These are phyloP conservation scores for Epinephelus fuscoguttatus DNA, from an alignment of 2,113 vertebrate species.

Conservation along the genomic window DNA sequence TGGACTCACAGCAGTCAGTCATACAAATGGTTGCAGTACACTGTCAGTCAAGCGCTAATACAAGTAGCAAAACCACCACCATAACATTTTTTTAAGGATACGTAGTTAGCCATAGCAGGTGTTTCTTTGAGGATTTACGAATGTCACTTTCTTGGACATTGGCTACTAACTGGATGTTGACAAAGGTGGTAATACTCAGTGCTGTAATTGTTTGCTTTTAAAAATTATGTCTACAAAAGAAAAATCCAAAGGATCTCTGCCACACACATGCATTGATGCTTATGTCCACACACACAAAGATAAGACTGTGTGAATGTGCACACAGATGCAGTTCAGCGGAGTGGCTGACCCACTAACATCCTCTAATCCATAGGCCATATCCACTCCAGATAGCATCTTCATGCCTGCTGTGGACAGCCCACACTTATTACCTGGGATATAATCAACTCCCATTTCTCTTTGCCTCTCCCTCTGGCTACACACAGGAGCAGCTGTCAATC, in stretches of 20 bases:
- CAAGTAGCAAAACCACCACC: background rate
- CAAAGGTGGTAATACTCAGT: background rate
- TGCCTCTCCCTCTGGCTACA: conserved; percentile 76
- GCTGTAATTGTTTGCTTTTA: background rate
- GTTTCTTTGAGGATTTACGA: background rate
- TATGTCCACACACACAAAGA: conserved; percentile 12
- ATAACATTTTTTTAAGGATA: background rate
- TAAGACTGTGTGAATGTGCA: conserved; percentile 11
- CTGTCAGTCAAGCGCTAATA: background rate
- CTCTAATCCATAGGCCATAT: conserved; percentile 71
- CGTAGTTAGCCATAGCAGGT: background rate
- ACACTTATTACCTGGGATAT: conserved; percentile 83
- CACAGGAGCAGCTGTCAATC: conserved; percentile 85
- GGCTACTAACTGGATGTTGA: background rate
- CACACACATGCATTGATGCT: background rate
- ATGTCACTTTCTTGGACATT: background rate
- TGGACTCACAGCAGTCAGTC: conserved; percentile 6
- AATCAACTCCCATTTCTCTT: conserved; percentile 80
- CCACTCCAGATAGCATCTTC: conserved; percentile 74
- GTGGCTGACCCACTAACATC: conserved; percentile 64
- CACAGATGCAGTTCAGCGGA: conserved; percentile 39
- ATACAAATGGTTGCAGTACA: background rate
- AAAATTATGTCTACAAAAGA: background rate
- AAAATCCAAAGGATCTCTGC: conserved; percentile 4
- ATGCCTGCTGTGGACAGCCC: conserved; percentile 73